Base-by-base conservation (phyloP, 2,888 invertebrate genomes). In the Megastigmus dorsalis region DNA sequence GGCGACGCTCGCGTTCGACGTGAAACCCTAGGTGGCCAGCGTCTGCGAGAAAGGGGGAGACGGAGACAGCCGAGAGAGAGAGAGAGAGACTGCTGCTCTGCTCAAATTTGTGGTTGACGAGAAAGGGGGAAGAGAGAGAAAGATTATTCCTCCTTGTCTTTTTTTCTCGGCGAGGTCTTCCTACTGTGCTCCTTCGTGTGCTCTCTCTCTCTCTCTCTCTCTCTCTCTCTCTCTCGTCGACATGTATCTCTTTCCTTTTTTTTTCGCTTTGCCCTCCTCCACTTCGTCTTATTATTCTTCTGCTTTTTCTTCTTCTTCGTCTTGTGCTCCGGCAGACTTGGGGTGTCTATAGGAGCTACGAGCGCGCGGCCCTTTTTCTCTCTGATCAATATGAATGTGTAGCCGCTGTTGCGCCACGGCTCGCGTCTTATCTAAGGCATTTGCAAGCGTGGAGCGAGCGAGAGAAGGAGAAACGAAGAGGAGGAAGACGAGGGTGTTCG, bases 21-120 rank as follows among this genome's bases (percentile, higher is more conserved):
- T 59, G 73, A 73, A 73, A 73, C 73, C 73, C 67, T 74, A 74
- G 67, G 60, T 68, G 67, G 60, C 57, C 63, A 60, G 28, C 48
- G 60, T 55, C 65, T 72, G 72, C 67, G 52, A 54, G 55, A 48
- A 73, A 55, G 54, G 68, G 68, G 55, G 48, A 55, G 52, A 60
- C 41, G 55, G 9, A 57, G 55, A 18, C 33, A 13, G 65, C 43
- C n/a, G n/a, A n/a, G n/a, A n/a, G n/a, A n/a, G n/a, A n/a, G n/a
- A n/a, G n/a, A n/a, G n/a, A n/a, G n/a, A n/a, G n/a, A n/a, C n/a
- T n/a, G n/a, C n/a, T n/a, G 5, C 30, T 6, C 26, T 45, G 67
- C 69, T 69, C 63, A 65, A 74, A 74, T 69, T 74, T 74, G 74
- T 57, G 69, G 74, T 69, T 28, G 63, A 59, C 57, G 30, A 54